Conservation (phyloP, 53 echinoderm and acorn worm species). For the Actinopyga echinites region DNA sequence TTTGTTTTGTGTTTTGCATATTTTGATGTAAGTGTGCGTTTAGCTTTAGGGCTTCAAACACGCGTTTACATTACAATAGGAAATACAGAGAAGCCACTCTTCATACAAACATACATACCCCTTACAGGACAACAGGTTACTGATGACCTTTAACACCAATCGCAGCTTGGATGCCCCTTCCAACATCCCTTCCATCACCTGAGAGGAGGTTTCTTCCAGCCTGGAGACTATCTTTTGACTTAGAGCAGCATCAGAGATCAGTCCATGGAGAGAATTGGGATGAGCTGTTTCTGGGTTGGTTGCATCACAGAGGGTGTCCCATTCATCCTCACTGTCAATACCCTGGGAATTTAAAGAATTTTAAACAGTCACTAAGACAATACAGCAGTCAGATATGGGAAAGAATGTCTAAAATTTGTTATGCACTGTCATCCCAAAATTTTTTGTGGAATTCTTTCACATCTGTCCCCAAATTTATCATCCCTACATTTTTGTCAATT, state of each 20-base stretch:
- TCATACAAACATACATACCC: constrained; percentile 79
- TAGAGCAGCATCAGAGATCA: constrained; percentile 73
- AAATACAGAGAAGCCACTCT: too few species aligned
- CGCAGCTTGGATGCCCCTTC: constrained; percentile 93
- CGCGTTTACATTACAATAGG: too few species aligned
- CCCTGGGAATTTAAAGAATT: constrained; percentile 44
- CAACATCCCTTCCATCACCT: constrained; percentile 92
- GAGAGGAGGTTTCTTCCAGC: constrained; percentile 65
- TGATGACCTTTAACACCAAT: constrained; percentile 71
- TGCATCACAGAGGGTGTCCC: constrained; percentile 91
- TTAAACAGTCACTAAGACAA: too few species aligned
- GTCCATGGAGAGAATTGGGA: constrained; percentile 55
- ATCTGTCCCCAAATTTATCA: too few species aligned
- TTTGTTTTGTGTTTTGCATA: too few species aligned
- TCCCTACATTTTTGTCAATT: too few species aligned
- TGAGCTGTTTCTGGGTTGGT: constrained; percentile 78
- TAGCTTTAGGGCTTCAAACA: too few species aligned
- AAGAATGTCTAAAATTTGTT: too few species aligned
- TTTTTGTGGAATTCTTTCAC: too few species aligned
- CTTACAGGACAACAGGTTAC: constrained; percentile 74
- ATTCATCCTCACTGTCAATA: constrained; percentile 95
- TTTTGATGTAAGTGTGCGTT: too few species aligned
- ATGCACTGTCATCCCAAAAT: too few species aligned
- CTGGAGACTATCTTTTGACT: constrained; percentile 58
- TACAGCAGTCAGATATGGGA: background rate